phyloP scores from a whole-genome alignment of 2,888 invertebrate genomes.

The Siphlonurus alternatus region DNA sequence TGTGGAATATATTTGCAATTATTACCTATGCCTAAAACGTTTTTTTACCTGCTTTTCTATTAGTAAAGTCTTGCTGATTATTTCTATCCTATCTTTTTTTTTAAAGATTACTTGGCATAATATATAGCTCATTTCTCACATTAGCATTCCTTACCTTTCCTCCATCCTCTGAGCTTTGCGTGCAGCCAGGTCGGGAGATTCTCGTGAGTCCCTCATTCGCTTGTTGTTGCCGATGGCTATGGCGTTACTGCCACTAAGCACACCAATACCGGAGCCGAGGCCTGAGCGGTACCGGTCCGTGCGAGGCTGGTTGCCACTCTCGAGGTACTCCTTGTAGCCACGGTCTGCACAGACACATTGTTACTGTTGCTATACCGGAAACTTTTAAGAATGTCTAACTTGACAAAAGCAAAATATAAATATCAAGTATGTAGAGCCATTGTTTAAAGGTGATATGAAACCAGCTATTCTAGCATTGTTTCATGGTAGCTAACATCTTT shows the following conservation, averaged over 20 bases:
- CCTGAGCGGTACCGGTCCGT: background rate
- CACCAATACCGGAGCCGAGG: background rate
- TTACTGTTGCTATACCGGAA: too few relatives aligned
- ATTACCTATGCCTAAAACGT: too few relatives aligned
- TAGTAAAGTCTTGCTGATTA: too few relatives aligned
- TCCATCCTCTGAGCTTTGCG: constrained; percentile 16
- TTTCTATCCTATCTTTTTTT: too few relatives aligned
- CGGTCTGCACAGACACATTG: constrained; percentile 20
- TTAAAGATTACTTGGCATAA: too few relatives aligned
- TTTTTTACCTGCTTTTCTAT: too few relatives aligned
- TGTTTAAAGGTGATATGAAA: too few relatives aligned
- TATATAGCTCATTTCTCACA: background rate
- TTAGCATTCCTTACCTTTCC: constrained; percentile 14
- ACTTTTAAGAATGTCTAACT: too few relatives aligned
- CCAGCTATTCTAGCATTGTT: too few relatives aligned
- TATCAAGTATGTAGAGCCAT: too few relatives aligned
- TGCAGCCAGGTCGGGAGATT: constrained; percentile 24
- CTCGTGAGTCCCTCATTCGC: constrained; percentile 18
- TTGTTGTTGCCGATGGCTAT: background rate
- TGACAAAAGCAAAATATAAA: constrained; percentile 2
- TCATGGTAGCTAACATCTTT: too few relatives aligned
- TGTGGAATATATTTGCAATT: too few relatives aligned
- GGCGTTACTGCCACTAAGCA: background rate
- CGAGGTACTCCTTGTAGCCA: constrained; percentile 27
- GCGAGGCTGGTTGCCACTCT: constrained; percentile 14